Evolutionary conservation across 2,888 invertebrate genomes (phyloP).

Genomic region (Bugulina stolonifera): DNA sequence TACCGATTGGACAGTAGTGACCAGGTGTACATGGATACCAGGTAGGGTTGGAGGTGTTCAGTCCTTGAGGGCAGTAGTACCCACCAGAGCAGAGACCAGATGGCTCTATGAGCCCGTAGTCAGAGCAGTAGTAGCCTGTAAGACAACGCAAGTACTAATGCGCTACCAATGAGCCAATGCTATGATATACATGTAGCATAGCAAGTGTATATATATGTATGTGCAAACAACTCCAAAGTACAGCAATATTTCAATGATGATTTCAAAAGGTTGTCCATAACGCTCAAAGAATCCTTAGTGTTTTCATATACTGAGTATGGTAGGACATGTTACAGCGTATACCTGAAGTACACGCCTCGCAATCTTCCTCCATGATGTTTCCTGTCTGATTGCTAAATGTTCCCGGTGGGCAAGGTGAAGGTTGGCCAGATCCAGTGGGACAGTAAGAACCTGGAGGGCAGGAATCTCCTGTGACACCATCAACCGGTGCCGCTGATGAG

Average conservation of each 20-base stretch:
- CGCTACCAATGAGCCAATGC: too few species aligned
- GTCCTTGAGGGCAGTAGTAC: conserved; percentile 44
- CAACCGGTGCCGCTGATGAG: conserved; percentile 34
- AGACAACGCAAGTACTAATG: too few species aligned
- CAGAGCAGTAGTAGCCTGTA: conserved; percentile 44
- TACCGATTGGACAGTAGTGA: conserved; percentile 42
- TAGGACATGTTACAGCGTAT: too few species aligned
- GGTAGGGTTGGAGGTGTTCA: conserved; percentile 38
- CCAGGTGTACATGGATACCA: conserved; percentile 43
- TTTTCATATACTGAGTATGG: too few species aligned
- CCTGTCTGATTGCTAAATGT: conserved; percentile 43
- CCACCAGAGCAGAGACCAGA: conserved; percentile 37
- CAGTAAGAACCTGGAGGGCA: conserved; percentile 48
- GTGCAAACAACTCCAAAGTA: too few species aligned
- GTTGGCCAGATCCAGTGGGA: conserved; percentile 37
- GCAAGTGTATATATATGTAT: too few species aligned
- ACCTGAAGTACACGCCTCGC: conserved; percentile 44
- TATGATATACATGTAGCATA: too few species aligned
- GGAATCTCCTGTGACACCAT: conserved; percentile 42
- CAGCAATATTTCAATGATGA: too few species aligned
- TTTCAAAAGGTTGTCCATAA: too few species aligned
- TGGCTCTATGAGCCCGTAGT: conserved; percentile 35
- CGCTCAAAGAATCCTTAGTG: too few species aligned
- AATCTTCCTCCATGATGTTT: conserved; percentile 35
- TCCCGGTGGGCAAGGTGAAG: conserved; percentile 41